Evolutionary conservation across 1,140 invertebrate genomes (phyloP).

Genomic region (Psix sp.): DNA sequence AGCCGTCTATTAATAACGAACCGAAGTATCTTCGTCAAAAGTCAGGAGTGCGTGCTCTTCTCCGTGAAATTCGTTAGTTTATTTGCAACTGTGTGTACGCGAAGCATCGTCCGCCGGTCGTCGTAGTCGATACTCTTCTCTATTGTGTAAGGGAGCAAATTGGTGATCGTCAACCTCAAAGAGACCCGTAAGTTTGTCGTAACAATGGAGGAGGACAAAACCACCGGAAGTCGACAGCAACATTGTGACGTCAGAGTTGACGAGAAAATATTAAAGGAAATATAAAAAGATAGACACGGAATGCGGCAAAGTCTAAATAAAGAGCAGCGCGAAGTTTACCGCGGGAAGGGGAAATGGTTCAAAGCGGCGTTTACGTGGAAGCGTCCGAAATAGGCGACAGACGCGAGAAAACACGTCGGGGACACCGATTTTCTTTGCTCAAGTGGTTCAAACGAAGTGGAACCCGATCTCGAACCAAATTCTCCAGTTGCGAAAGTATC

Average conservation of each 20-base stretch:
- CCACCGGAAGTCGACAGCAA: background rate
- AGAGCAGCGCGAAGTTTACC: slow-evolving; percentile 58
- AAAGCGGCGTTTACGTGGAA: slow-evolving; percentile 39
- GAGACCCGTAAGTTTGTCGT: too few relatives aligned
- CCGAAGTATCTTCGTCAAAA: slow-evolving; percentile 67
- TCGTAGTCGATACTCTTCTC: background rate
- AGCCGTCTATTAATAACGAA: slow-evolving; percentile 66
- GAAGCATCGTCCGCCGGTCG: background rate
- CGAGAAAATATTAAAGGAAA: background rate
- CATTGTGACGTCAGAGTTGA: background rate
- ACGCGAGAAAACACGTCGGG: slow-evolving; percentile 33
- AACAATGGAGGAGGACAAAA: too few relatives aligned
- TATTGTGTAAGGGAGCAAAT: background rate
- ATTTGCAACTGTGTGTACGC: slow-evolving; percentile 47
- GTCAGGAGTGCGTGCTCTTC: slow-evolving; percentile 59
- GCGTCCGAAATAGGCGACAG: slow-evolving; percentile 55
- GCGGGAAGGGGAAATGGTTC: slow-evolving; percentile 65
- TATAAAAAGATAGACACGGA: slow-evolving; percentile 30
- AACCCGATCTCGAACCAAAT: slow-evolving; percentile 38
- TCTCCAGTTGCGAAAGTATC: slow-evolving; percentile 78
- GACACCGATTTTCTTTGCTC: slow-evolving; percentile 68
- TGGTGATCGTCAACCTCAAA: background rate
- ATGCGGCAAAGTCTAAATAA: slow-evolving; percentile 67
- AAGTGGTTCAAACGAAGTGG: slow-evolving; percentile 70
- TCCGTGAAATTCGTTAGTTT: slow-evolving; percentile 64